Evolutionary conservation across 1,140 invertebrate genomes (phyloP), one percentile per base, ranked within the genome.

Genomic region (Wasmannia auropunctata): DNA sequence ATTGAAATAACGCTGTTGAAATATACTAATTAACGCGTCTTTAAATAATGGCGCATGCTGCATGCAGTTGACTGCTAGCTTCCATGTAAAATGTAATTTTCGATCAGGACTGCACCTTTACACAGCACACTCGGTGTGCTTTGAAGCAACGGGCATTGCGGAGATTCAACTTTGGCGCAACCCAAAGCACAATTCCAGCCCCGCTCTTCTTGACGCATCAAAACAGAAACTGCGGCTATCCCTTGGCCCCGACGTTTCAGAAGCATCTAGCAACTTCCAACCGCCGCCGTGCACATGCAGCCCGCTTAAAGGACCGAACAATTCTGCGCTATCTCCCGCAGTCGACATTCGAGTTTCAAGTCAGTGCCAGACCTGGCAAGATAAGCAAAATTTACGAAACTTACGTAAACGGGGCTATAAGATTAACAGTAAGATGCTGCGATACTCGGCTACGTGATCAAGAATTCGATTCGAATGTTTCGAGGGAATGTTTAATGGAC

Each of bases 291-390:
- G 80, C 76, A 83, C 87, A 86, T 89, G 84, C 77, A 89, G 76
- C 75, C 83, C 79, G 56, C 88, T 80, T 88, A 49, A 22, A 88
- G 88, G 88, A 89, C 88, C 85, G 69, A 90, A 90, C 88, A 90
- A 89, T 89, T 90, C 56, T 1, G 40, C 37, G 72, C 85, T 90
- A 90, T 90, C 88, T 90, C 88, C n/a, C 72, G 77, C 34, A 58
- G 69, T 43, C 88, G 87, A 80, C 43, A 77, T 69, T 49, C 88
- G 60, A 90, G 88, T 90, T 89, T 69, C 25, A 54, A 85, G 85
- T 77, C 86, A 87, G 74, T 85, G 77, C 77, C 88, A 80, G 88
- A 88, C 81, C 69, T 63, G 31, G 56, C 79, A 37, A 87, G 88
- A 89, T 89, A 89, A 89, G 87, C 77, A 72, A 51, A 40, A 89